phyloP scores from a whole-genome alignment of 2,113 vertebrate species.

The Psephotus haematonotus region DNA sequence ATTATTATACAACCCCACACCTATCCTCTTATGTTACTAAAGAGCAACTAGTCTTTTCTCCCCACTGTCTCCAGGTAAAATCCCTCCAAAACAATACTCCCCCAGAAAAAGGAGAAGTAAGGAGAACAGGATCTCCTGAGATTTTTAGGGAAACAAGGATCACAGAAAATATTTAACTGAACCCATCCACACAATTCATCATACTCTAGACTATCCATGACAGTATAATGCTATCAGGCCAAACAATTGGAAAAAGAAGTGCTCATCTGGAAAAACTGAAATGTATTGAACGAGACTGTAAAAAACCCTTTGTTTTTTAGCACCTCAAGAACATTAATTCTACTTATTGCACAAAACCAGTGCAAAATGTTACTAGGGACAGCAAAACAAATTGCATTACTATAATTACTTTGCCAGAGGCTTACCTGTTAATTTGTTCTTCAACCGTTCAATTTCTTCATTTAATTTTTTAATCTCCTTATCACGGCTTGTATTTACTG shows the following conservation, averaged over 20 bases:
- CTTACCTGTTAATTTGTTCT: constrained; percentile 91
- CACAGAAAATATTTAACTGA: neutral
- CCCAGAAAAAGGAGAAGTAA: neutral
- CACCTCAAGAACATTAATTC: neutral
- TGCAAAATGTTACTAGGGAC: neutral
- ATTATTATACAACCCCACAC: neutral
- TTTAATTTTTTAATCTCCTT: constrained; percentile 94
- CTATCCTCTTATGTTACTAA: neutral
- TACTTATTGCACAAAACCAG: neutral
- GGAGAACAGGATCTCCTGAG: neutral
- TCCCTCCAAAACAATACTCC: neutral
- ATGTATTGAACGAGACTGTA: neutral
- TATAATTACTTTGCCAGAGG: neutral
- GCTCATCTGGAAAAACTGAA: neutral
- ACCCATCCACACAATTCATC: neutral
- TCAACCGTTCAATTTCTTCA: constrained; percentile 93
- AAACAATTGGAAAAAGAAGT: neutral
- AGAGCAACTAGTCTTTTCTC: neutral
- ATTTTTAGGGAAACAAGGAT: neutral
- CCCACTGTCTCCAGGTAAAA: neutral
- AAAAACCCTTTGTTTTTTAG: neutral
- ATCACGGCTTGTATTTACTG: constrained; percentile 81
- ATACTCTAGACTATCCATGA: neutral
- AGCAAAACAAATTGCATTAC: neutral
- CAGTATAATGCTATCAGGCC: neutral